These are phyloP conservation scores for Xestia rhomboidea DNA, from an alignment of 2,888 invertebrate genomes.

Conservation along the genomic window DNA sequence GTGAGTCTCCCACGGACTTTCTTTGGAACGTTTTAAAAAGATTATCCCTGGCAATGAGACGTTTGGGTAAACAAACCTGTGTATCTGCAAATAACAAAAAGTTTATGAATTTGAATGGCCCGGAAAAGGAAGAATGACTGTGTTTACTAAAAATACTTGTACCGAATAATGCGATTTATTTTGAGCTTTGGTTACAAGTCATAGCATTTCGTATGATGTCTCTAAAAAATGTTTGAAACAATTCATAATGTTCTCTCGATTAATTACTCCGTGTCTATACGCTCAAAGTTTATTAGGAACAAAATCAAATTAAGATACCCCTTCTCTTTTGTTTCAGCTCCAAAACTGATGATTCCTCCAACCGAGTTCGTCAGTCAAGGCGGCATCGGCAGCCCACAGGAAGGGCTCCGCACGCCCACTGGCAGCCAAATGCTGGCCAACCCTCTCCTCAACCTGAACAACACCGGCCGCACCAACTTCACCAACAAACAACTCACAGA, in stretches of 20 bases:
- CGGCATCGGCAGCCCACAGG: constrained; percentile 88
- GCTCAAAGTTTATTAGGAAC: not conserved
- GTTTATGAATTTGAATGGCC: constrained; percentile 46
- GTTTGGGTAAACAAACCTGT: constrained; percentile 77
- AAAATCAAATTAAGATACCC: constrained; percentile 8
- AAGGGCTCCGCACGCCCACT: constrained; percentile 87
- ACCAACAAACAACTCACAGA: constrained; percentile 99
- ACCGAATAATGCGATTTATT: constrained; percentile 39
- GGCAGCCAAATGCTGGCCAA: constrained; percentile 87
- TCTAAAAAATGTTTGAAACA: not conserved
- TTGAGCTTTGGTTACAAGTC: constrained; percentile 15
- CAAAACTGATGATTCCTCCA: constrained; percentile 92
- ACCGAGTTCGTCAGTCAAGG: constrained; percentile 88
- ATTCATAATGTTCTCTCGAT: not conserved
- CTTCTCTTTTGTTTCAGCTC: constrained; percentile 87
- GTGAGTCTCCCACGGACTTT: constrained; percentile 77
- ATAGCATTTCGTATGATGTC: not conserved
- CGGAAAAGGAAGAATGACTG: constrained; percentile 56
- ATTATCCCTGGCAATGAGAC: constrained; percentile 74
- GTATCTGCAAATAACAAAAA: constrained; percentile 61
- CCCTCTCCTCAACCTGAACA: constrained; percentile 91
- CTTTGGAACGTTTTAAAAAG: constrained; percentile 68
- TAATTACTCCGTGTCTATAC: not conserved
- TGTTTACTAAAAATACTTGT: constrained; percentile 54
- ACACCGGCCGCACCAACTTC: constrained; percentile 99